Evolutionary conservation across 2,888 invertebrate species (phyloP).

Genomic region (Ferrisia virgata): DNA sequence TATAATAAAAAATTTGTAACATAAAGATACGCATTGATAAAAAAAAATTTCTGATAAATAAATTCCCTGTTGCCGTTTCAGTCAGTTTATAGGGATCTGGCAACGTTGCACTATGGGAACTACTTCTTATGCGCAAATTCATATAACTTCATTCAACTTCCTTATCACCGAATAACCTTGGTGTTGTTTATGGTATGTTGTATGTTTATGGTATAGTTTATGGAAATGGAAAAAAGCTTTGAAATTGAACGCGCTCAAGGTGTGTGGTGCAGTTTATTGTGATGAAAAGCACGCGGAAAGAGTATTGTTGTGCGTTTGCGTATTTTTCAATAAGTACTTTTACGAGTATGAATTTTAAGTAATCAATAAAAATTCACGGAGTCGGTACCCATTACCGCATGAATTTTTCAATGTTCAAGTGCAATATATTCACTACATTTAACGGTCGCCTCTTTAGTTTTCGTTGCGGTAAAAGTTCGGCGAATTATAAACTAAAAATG

Average conservation of each 20-base stretch:
- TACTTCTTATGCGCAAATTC: not conserved
- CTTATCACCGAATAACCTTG: slow-evolving; percentile 19
- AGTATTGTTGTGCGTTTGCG: slow-evolving; percentile 27
- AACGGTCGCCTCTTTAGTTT: not conserved
- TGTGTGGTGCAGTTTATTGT: slow-evolving; percentile 15
- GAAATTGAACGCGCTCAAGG: slow-evolving; percentile 6
- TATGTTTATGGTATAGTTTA: too few relatives aligned
- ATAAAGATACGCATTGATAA: too few relatives aligned
- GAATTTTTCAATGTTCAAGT: not conserved
- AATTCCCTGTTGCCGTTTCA: not conserved
- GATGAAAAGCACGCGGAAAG: not conserved
- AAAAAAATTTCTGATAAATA: too few relatives aligned
- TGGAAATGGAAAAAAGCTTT: slow-evolving; percentile 6
- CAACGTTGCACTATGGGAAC: not conserved
- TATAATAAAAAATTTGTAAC: too few relatives aligned
- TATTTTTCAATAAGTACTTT: not conserved
- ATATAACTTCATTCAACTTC: not conserved
- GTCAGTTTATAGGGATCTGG: not conserved
- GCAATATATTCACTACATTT: not conserved
- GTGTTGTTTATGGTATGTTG: too few relatives aligned
- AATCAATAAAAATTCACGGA: slow-evolving; percentile 39
- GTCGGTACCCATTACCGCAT: slow-evolving; percentile 25
- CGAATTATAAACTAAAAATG: not conserved
- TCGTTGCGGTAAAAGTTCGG: not conserved
- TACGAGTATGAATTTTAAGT: not conserved